These are phyloP conservation scores for Sminthurinus aureus DNA, from an alignment of 2,888 invertebrate species.

Conservation along the genomic window DNA sequence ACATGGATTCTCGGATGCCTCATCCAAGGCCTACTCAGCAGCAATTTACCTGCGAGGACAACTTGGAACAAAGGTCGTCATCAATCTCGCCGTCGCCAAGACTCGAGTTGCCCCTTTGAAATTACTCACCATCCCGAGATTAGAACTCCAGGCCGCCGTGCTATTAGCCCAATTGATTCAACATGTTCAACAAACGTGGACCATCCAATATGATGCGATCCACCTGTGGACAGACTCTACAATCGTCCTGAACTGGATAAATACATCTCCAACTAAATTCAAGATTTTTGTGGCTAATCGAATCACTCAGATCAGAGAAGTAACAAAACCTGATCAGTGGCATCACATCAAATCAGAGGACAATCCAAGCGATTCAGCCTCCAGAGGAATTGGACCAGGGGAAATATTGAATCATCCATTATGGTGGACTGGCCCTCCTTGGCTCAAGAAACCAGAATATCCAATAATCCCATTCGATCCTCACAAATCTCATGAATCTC, in stretches of 20 bases:
- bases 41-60: slow-evolving; percentile 3
- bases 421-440: neutral
- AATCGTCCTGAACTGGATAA: slow-evolving; percentile 60
- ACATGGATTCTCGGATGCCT: slow-evolving; percentile 26
- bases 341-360: neutral
- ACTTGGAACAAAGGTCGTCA: neutral
- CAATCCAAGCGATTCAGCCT: neutral
- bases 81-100: slow-evolving; percentile 49
- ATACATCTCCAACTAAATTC: slow-evolving; percentile 46
- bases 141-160: slow-evolving; percentile 58
- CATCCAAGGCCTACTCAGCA: slow-evolving; percentile 26
- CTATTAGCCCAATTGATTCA: slow-evolving; percentile 52
- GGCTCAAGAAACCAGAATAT: neutral
- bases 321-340: neutral
- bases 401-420: neutral
- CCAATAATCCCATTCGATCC: neutral
- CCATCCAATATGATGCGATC: neutral
- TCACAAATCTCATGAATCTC: too few relatives aligned
- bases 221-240: slow-evolving; percentile 60
- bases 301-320: slow-evolving; percentile 55
- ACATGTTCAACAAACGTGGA: too few relatives aligned
- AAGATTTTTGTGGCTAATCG: slow-evolving; percentile 59
- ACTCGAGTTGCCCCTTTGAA: slow-evolving; percentile 53
- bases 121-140: slow-evolving; percentile 51
- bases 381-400: neutral